These are phyloP conservation scores for Sebastes jordani DNA, from an alignment of 2,797 vertebrate species.

Conservation along the genomic window DNA sequence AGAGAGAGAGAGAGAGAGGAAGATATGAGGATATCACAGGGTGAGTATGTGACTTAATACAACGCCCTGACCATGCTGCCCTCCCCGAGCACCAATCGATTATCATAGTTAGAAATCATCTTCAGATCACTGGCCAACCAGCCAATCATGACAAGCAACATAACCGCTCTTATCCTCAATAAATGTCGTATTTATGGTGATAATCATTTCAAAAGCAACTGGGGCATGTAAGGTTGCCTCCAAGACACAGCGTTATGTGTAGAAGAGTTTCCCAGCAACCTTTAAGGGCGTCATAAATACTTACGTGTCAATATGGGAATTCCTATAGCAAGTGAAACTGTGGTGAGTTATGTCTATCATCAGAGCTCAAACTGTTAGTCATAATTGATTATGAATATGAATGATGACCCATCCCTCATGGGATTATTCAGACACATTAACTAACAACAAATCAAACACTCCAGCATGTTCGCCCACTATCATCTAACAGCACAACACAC, in stretches of 20 bases:
- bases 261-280: background rate
- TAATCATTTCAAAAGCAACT: slow-evolving; percentile 9
- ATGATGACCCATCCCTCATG: background rate
- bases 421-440: too few species aligned
- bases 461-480: too few species aligned
- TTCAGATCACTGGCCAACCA: slow-evolving; percentile 34
- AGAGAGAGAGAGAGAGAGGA: background rate
- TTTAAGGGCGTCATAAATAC: background rate
- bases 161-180: background rate
- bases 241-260: background rate
- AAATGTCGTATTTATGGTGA: background rate
- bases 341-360: background rate
- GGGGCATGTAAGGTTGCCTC: background rate
- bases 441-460: too few species aligned
- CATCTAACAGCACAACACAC: too few species aligned
- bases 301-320: background rate
- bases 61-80: slow-evolving; percentile 26
- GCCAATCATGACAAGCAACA: slow-evolving; percentile 6
- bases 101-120: slow-evolving; percentile 39
- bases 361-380: background rate
- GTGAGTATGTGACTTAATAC: slow-evolving; percentile 37
- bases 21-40: slow-evolving; percentile 23
- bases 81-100: slow-evolving; percentile 40
- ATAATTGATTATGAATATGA: background rate
- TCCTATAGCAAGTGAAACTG: background rate